A percentile compares a stretch with the other conserved stretches of the same genome.
Conservation (phyloP, 92 coral and sea anemone species). For the Actinernus sp. region DNA sequence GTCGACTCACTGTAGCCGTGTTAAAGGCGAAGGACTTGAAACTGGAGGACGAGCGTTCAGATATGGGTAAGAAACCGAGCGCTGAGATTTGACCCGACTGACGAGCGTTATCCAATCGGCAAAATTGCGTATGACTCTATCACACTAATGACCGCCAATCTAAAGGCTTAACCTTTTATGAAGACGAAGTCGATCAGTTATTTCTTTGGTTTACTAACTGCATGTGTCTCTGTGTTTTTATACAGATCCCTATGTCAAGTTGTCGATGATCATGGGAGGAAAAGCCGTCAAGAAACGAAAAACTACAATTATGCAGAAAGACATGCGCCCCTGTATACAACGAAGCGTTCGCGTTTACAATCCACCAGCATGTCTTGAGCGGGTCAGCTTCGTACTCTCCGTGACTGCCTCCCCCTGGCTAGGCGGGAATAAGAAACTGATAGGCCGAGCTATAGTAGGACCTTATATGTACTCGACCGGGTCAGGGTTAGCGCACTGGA, state of each 20-base stretch:
- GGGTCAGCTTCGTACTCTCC: slow-evolving; percentile 84
- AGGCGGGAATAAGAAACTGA: slow-evolving; percentile 78
- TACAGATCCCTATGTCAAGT: slow-evolving; percentile 89
- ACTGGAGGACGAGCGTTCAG: slow-evolving; percentile 67
- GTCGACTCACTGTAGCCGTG: slow-evolving; percentile 78
- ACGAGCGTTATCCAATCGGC: too few species aligned
- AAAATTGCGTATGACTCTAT: too few species aligned
- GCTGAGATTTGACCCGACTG: too few species aligned
- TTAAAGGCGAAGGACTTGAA: slow-evolving; percentile 77
- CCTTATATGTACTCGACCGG: slow-evolving; percentile 94
- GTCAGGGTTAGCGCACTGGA: slow-evolving; percentile 94
- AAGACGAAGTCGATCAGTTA: too few species aligned
- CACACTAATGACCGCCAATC: too few species aligned
- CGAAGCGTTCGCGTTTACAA: slow-evolving; percentile 89
- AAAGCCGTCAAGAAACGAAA: slow-evolving; percentile 79
- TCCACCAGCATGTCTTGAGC: slow-evolving; percentile 77
- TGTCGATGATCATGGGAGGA: slow-evolving; percentile 89
- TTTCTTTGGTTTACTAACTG: too few species aligned
- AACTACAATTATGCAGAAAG: slow-evolving; percentile 58
- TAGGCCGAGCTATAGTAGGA: slow-evolving; percentile 91
- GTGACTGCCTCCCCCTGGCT: slow-evolving; percentile 70
- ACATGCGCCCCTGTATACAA: slow-evolving; percentile 72
- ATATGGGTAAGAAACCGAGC: slow-evolving; percentile 82
- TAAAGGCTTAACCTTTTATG: too few species aligned
- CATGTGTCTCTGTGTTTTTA: too few species aligned